Base-by-base conservation (phyloP, 1,140 invertebrate species). In the Habropoda laboriosa region DNA sequence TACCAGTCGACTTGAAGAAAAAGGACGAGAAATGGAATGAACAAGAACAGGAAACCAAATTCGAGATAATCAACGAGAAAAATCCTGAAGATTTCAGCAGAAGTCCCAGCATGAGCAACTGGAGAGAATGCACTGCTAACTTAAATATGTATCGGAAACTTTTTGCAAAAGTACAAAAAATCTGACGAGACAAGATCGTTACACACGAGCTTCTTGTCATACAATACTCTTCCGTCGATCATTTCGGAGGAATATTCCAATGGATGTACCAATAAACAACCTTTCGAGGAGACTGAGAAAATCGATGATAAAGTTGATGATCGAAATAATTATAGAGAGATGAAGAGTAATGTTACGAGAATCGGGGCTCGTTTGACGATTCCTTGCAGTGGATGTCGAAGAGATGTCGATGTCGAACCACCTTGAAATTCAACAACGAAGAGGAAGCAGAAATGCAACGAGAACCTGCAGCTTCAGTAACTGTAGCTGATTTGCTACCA, bases 391-490 rank as follows among this genome's bases (percentile, higher is more conserved):
- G 38, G 60, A 5, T 40, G 49, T 82, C 1, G 73, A 85, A 32
- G 40, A n/a, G n/a, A n/a, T n/a, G n/a, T n/a, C n/a, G 60, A 16
- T 78, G 74, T 35, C 80, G 68, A 8, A 78, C 51, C 0, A 73
- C n/a, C 6, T 35, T 81, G 8, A 78, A 47, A 16, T 86, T 81
- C 21, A 58, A 82, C 4, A 21, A 81, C 1, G 70, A 71, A 1
- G 55, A 78, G 4, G 49, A 68, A 3, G 12, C 7, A 8, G 30
- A 49, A 5, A 18, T n/a, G 13, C 18, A 32, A 1, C 30, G 35
- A 1, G n/a, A 67, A 61, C 30, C 77, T 13, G 24, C 47, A 24
- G 32, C 8, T 27, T 38, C 57, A 4, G 21, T 21, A 21, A 2
- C 13, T 0, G 35, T 58, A 13, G 3, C 10, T 7, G 27, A 72